phyloP scores from a whole-genome alignment of 2,888 invertebrate genomes.

The Xestia sexstrigata region DNA sequence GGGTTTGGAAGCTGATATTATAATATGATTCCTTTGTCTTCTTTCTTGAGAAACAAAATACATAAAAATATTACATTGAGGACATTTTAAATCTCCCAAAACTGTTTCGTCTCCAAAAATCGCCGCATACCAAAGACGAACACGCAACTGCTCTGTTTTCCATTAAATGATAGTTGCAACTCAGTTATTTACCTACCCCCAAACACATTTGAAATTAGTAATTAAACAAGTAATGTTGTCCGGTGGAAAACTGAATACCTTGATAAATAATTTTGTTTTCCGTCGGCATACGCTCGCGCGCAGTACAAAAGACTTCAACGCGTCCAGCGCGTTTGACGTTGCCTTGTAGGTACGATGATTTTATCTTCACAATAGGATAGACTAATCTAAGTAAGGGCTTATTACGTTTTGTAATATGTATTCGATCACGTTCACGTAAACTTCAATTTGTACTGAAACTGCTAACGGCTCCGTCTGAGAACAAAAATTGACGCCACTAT shows the following conservation, averaged over 20 bases:
- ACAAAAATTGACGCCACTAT: not conserved
- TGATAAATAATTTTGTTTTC: not conserved
- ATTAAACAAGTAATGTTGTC: too few relatives aligned
- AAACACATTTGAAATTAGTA: too few relatives aligned
- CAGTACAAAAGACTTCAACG: slow-evolving; percentile 37
- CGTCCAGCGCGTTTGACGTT: not conserved
- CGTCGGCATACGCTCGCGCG: not conserved
- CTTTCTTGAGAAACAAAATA: too few relatives aligned
- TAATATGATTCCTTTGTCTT: too few relatives aligned
- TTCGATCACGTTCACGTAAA: not conserved
- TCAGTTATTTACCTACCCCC: too few relatives aligned
- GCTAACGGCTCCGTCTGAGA: too few relatives aligned
- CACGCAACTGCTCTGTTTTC: too few relatives aligned
- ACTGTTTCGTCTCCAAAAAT: not conserved
- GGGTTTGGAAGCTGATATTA: not conserved
- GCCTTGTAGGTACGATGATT: not conserved
- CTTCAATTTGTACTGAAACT: not conserved
- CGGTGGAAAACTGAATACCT: fast-evolving
- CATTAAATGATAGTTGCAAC: too few relatives aligned
- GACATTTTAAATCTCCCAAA: not conserved
- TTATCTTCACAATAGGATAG: not conserved
- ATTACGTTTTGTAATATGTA: not conserved
- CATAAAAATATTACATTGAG: not conserved
- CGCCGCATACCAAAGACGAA: too few relatives aligned
- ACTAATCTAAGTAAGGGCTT: not conserved